phyloP scores from a whole-genome alignment of 35 echinoderm and acorn worm species.

The Diadema setosum region DNA sequence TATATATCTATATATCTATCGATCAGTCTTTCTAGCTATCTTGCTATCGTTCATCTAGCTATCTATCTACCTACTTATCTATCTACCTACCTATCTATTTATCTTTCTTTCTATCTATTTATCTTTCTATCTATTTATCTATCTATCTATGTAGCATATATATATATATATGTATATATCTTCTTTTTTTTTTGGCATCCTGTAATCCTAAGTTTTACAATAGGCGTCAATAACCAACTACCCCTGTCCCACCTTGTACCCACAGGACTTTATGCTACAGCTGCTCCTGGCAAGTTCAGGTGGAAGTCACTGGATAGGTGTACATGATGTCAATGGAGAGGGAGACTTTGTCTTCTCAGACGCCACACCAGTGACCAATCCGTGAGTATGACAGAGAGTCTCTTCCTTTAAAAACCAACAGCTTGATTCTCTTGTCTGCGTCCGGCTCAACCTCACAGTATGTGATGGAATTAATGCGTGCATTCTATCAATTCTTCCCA shows the following conservation, averaged over 20 bases:
- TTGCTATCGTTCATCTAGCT: not conserved
- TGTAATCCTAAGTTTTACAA: not conserved
- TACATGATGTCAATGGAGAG: slow-evolving; percentile 63
- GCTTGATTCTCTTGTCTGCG: too few species aligned
- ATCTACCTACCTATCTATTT: too few species aligned
- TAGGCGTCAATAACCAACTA: not conserved
- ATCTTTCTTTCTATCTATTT: not conserved
- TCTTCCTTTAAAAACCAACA: too few species aligned
- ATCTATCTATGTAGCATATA: not conserved
- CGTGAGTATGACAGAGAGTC: too few species aligned
- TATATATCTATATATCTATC: too few species aligned
- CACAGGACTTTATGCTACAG: not conserved
- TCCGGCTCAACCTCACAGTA: too few species aligned
- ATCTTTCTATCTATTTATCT: not conserved
- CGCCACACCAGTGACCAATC: slow-evolving; percentile 41
- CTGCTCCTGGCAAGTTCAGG: not conserved
- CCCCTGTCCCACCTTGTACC: not conserved
- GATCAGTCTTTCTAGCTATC: not conserved
- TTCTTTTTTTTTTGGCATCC: not conserved
- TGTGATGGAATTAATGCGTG: too few species aligned
- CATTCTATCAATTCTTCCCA: too few species aligned
- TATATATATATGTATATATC: not conserved
- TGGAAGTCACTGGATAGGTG: slow-evolving; percentile 65
- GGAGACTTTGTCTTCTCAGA: slow-evolving; percentile 72
- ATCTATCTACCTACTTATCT: too few species aligned